phyloP scores from a whole-genome alignment of 1,140 invertebrate genomes.

The Ostrea denselamellosa region DNA sequence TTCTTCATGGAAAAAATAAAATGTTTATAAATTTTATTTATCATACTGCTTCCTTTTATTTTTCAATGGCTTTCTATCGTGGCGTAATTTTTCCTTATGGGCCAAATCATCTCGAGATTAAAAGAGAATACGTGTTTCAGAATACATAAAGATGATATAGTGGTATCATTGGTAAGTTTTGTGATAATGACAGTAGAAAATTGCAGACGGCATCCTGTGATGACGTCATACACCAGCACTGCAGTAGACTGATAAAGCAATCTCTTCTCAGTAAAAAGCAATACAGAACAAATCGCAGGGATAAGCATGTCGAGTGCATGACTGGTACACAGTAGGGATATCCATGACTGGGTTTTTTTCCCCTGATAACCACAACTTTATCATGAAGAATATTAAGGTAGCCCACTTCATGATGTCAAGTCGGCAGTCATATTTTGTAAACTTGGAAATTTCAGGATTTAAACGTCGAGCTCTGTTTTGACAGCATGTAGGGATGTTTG shows the following conservation, averaged over 20 bases:
- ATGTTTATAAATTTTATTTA: neutral
- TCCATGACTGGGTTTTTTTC: neutral
- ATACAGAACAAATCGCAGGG: neutral
- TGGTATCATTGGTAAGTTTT: no score
- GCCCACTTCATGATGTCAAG: conserved; percentile 44
- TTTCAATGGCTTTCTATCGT: neutral
- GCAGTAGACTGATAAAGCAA: neutral
- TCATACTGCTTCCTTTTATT: neutral
- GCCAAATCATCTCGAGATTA: no score
- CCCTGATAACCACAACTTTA: conserved; percentile 44
- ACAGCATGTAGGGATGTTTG: conserved; percentile 54
- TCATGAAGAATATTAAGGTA: conserved; percentile 38
- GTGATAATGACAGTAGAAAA: neutral
- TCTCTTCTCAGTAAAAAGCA: neutral
- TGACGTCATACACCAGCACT: conserved; percentile 7
- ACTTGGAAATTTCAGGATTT: conserved; percentile 58
- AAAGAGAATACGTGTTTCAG: no score
- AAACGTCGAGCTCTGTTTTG: conserved; percentile 55
- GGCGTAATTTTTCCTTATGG: neutral
- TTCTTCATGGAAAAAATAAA: neutral
- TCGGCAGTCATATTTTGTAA: conserved; percentile 48
- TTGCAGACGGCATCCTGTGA: neutral
- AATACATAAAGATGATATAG: no score
- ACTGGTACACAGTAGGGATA: neutral
- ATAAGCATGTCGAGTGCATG: conserved; percentile 9